Evolutionary conservation across 2,797 vertebrate species (phyloP).

Genomic region (Prionace glauca): DNA sequence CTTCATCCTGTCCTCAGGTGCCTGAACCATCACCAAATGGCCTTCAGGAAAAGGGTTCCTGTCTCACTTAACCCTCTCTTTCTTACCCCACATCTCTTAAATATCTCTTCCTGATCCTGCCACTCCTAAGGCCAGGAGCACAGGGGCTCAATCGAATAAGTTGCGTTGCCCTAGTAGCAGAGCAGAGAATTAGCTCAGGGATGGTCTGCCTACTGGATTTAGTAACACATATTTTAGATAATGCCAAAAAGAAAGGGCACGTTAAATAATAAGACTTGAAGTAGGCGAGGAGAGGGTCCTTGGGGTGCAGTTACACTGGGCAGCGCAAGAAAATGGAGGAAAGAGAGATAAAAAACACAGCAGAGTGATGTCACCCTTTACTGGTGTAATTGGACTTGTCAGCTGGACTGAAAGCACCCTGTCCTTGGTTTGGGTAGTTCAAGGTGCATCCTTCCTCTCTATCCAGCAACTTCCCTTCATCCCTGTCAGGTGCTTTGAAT

Average conservation of each 20-base stretch:
- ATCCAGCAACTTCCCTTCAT: too few species aligned
- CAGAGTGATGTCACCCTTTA: too few species aligned
- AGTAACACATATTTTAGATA: too few species aligned
- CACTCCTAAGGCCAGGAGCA: background rate
- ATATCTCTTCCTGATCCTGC: background rate
- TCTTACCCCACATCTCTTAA: background rate
- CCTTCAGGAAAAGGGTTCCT: background rate
- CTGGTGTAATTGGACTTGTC: too few species aligned
- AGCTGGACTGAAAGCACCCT: too few species aligned
- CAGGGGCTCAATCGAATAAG: background rate
- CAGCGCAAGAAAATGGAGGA: background rate
- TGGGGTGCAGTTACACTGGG: background rate
- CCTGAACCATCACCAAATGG: background rate
- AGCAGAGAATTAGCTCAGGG: background rate
- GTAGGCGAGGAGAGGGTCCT: background rate
- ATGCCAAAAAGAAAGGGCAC: background rate
- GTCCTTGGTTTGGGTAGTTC: too few species aligned
- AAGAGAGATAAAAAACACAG: too few species aligned
- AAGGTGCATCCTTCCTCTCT: too few species aligned
- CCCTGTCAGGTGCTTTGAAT: too few species aligned
- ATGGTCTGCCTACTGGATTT: background rate
- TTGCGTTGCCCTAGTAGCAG: background rate
- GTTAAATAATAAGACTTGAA: background rate
- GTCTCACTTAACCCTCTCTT: background rate
- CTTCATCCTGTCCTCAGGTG: background rate